Percentiles rank a stretch among this genome's conserved stretches.
Conservation (phyloP, 1,140 invertebrate genomes). For the Drosophila baimaii region DNA sequence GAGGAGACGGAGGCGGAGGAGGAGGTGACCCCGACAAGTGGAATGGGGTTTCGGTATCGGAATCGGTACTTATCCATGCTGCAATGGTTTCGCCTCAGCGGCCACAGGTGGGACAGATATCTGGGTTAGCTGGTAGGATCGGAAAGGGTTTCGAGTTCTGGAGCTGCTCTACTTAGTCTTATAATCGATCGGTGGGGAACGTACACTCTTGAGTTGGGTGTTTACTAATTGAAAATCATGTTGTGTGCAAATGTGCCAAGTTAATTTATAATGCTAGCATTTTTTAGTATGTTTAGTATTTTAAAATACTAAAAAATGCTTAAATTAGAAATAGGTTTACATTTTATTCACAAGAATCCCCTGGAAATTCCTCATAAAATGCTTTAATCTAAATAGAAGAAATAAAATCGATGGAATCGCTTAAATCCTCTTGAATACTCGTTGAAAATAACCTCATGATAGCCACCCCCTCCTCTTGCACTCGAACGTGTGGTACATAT, state of each 20-base stretch:
- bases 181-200: neutral
- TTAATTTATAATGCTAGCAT: no score
- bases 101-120: conserved; percentile 26
- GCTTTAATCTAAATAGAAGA: neutral
- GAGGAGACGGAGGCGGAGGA: no score
- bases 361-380: neutral
- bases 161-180: neutral
- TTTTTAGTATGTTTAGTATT: neutral
- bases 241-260: no score
- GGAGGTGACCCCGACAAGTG: conserved; percentile 35
- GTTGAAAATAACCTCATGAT: neutral
- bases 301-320: no score
- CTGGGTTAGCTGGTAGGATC: conserved; percentile 32
- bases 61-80: conserved; percentile 30
- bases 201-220: no score
- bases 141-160: conserved; percentile 8
- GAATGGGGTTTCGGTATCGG: conserved; percentile 20
- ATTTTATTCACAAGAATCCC: no score
- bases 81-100: conserved; percentile 29
- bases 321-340: no score
- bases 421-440: neutral
- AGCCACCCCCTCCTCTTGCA: neutral
- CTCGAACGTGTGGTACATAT: conserved; percentile 30
- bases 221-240: neutral
- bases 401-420: neutral